Evolutionary conservation across 2,888 invertebrate genomes (phyloP), one percentile per base, ranked within the genome.

Genomic region (Pterostichus madidus): DNA sequence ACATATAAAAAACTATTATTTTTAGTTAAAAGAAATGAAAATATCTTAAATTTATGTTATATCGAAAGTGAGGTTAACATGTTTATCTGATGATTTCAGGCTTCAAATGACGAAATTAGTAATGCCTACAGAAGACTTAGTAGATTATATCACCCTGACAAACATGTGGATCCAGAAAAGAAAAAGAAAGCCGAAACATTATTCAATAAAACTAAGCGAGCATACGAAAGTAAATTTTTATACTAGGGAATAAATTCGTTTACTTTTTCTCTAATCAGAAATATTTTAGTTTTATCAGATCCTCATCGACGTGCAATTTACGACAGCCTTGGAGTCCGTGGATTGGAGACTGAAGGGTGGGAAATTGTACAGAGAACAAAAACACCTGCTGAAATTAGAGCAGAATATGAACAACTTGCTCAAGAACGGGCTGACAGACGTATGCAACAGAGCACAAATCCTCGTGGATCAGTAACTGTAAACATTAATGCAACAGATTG

Each of bases 61-160:
- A 32, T 77, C 11, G 44, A 76, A 76, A 76, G 68, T 71, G 32
- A 56, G 68, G 35, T 81, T 77, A 44, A 68, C 11, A 56, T 46
- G 56, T 49, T 85, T 35, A 59, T 84, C 85, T 84, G 84, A 73
- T 86, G 83, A 83, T 89, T 91, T 75, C 88, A 99, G 99, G 99
- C 99, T 6, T 92, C 96, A 52, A 91, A 92, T 75, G 98, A 99
- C 85, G 98, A 99, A 90, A 98, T 99, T 85, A 97, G 94, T 87
- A 95, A 95, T 91, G 96, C 99, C 1, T 99, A 98, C 89, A 93
- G 98, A 84, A 94, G 96, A 79, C 93, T 98, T 81, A 98, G 98
- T 86, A 94, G 95, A 85, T 94, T 98, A 86, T 99, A 98, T 88
- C 99, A 99, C 90, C 99, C 99, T 0, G 99, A 99, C 88, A 98